Base-by-base conservation (phyloP, 1,140 invertebrate species). In the Caerostris extrusa region DNA sequence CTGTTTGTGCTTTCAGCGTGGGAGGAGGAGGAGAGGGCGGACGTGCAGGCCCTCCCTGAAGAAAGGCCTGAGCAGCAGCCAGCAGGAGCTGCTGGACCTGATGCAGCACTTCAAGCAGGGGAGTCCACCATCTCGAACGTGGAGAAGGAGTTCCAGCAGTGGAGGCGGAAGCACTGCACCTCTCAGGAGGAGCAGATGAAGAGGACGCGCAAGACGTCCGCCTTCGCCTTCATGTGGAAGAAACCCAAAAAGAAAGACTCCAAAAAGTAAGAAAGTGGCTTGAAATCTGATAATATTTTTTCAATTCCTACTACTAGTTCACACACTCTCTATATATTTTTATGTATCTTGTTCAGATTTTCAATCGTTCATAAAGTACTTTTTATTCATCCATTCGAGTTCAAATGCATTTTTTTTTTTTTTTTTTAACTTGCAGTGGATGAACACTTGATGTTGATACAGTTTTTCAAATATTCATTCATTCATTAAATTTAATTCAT, bases 81-180 rank as follows among this genome's bases (percentile, higher is more conserved):
- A 93, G 56, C 82, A 93, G 34, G 83, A 93, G 50, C 56, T 93
- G 1, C 55, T 93, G 8, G 82, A 93, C 17, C n/a, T 86, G 5
- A 56, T 93, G 61, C n/a, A 69, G 14, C n/a, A 61, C 7, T 93
- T 69, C 61, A 93, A 87, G 34, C 53, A 71, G 6, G 91, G 91
- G 58, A 69, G 3, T 69, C 12, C 34, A 69, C 91, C 2, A 69
- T 93, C 4, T 86, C 82, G 4, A 71, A 53, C 34, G 83, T 71
- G n/a, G 91, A 93, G 50, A 6, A 60, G 14, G 53, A 93, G 7
- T 69, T 93, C 7, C 34, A 87, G 7, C 34, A 55, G 7, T 92
- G 90, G 90, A 61, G 50, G 7, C 58, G 85, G 60, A 64, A n/a
- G 8, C 90, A 92, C 34, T 53, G 77, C 77, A 53, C 8, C 3